Evolutionary conservation across 2,113 vertebrate species (phyloP).

Genomic region (Pitta sordida): DNA sequence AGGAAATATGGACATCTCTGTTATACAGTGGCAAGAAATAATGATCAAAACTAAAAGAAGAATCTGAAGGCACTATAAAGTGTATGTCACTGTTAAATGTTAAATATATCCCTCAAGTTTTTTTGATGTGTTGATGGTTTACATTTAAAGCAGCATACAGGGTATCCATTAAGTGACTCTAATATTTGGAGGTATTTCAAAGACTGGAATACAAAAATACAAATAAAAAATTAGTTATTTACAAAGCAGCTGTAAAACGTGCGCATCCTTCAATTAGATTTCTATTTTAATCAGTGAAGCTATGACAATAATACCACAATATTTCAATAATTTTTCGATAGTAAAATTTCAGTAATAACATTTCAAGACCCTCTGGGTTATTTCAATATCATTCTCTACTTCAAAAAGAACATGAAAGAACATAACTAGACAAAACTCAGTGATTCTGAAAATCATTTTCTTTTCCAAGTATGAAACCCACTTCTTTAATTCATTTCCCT

Average conservation of each 20-base stretch:
- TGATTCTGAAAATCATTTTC: neutral
- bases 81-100: neutral
- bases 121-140: neutral
- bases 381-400: neutral
- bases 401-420: neutral
- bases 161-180: neutral
- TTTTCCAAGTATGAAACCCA: neutral
- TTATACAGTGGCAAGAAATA: neutral
- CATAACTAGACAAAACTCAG: neutral
- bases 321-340: neutral
- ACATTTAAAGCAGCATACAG: neutral
- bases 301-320: neutral
- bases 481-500: neutral
- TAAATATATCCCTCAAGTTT: neutral
- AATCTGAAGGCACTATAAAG: neutral
- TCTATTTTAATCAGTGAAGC: neutral
- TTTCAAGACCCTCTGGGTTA: neutral
- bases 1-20: neutral
- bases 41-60: neutral
- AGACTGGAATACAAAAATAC: neutral
- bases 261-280: neutral
- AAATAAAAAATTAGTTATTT: neutral
- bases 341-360: neutral
- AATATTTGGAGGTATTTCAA: neutral
- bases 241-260: neutral